A percentile compares a stretch with the other conserved stretches of the same genome.
Evolutionary conservation across 2,113 vertebrate genomes (phyloP).

Genomic region (Todiramphus chloris): DNA sequence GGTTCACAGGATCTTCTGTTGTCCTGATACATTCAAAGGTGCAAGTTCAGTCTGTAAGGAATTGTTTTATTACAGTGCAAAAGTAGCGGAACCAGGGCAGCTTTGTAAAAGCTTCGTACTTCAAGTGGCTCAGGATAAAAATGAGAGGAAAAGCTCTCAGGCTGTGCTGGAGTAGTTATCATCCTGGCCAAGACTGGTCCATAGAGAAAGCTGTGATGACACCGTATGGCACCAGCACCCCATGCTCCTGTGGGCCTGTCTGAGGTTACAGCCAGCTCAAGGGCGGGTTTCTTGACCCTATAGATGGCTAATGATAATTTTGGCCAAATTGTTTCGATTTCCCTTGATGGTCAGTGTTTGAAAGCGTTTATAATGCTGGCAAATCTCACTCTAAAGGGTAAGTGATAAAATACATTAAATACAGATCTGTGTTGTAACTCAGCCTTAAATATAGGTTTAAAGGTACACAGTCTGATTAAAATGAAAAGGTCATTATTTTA

Average conservation of each 20-base stretch:
- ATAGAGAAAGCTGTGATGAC: background rate
- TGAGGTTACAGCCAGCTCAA: background rate
- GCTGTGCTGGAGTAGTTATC: background rate
- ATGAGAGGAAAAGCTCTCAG: background rate
- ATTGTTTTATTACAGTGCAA: background rate
- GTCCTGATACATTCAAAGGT: background rate
- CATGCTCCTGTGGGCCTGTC: background rate
- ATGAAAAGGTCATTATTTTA: conserved; percentile 62
- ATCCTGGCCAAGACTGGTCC: background rate
- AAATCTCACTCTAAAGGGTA: conserved; percentile 35
- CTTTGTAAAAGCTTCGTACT: background rate
- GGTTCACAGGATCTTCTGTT: conserved; percentile 1
- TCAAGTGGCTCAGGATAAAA: background rate
- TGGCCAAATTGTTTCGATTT: conserved; percentile 10
- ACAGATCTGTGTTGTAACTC: conserved; percentile 36
- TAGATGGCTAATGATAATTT: background rate
- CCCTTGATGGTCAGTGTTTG: background rate
- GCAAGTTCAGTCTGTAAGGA: background rate
- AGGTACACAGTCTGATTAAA: conserved; percentile 62
- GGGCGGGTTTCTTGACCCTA: background rate
- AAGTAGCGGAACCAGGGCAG: background rate
- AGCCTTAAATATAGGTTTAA: conserved; percentile 56
- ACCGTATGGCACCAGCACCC: background rate
- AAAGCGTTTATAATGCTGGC: background rate
- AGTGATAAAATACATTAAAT: conserved; percentile 32